phyloP scores from a whole-genome alignment of 1,140 invertebrate genomes.

The Listronotus oregonensis region DNA sequence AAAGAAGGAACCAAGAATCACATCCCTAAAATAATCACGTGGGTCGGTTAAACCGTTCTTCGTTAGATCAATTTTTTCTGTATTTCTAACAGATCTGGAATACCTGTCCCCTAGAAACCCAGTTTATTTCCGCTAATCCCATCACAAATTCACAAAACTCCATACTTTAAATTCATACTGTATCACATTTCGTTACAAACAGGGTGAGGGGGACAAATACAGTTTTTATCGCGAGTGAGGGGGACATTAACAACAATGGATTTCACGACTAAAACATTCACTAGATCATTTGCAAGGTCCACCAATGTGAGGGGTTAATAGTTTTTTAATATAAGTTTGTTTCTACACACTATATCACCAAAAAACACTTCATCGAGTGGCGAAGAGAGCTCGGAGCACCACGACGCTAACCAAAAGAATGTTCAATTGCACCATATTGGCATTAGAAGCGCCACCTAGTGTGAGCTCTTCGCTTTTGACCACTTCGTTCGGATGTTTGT shows the following conservation, averaged over 20 bases:
- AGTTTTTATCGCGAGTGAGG: conserved; percentile 6
- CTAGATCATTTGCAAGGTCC: conserved; percentile 4
- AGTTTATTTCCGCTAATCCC: too few relatives aligned
- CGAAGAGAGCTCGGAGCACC: conserved; percentile 40
- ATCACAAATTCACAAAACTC: too few relatives aligned
- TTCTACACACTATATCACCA: conserved; percentile 9
- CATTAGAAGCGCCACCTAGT: conserved; percentile 40
- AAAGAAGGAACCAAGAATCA: too few relatives aligned
- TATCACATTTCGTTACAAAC: conserved; percentile 23
- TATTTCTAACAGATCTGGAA: too few relatives aligned
- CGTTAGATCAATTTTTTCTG: too few relatives aligned
- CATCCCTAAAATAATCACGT: too few relatives aligned
- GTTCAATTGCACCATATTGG: conserved; percentile 41
- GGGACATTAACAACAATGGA: conserved; percentile 26
- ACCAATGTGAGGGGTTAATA: conserved; percentile 1
- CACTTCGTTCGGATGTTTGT: conserved; percentile 88
- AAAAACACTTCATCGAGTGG: conserved; percentile 21
- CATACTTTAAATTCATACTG: too few relatives aligned
- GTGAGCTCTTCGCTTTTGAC: conserved; percentile 91
- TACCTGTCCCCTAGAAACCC: too few relatives aligned
- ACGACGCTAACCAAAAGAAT: conserved; percentile 42
- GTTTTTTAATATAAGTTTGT: conserved; percentile 1
- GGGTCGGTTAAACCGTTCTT: too few relatives aligned
- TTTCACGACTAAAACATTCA: conserved; percentile 30
- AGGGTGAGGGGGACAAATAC: neutral